Evolutionary conservation across 2,797 vertebrate species (phyloP).

Genomic region (Clarias pachynema): DNA sequence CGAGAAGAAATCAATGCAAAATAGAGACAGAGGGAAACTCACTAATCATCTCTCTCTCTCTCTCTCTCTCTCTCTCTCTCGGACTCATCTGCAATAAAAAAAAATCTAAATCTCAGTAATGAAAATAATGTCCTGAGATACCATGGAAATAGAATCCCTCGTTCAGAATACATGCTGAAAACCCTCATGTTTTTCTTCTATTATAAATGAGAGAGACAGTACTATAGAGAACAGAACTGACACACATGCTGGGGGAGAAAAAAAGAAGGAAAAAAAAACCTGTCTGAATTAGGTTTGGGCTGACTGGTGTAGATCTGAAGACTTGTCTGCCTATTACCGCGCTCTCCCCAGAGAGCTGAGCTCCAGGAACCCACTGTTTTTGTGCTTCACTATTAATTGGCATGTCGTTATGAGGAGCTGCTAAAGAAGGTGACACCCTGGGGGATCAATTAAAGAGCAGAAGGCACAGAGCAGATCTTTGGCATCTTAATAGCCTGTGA

Average conservation of each 20-base stretch:
- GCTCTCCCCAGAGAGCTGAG: conserved; percentile 3
- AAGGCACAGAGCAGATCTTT: conserved; percentile 9
- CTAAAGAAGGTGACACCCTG: conserved; percentile 46
- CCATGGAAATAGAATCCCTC: not conserved
- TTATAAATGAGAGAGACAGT: too few species aligned
- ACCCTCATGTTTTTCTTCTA: not conserved
- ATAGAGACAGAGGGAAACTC: too few species aligned
- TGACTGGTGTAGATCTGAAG: not conserved
- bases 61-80: too few species aligned
- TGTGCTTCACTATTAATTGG: conserved; percentile 39
- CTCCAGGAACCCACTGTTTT: conserved; percentile 4
- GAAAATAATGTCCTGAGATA: not conserved
- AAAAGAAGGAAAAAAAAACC: too few species aligned
- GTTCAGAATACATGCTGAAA: not conserved
- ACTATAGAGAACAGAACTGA: not conserved
- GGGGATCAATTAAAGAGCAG: conserved; percentile 53
- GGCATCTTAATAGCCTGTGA: conserved; percentile 42
- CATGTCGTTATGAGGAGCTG: conserved; percentile 44
- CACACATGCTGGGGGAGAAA: not conserved
- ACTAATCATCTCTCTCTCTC: too few species aligned
- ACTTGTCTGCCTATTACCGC: not conserved
- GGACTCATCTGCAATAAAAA: too few species aligned
- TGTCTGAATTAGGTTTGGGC: not conserved
- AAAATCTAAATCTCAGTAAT: not conserved
- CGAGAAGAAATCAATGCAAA: not conserved